phyloP scores from a whole-genome alignment of 2,113 vertebrate genomes.

The Paraplagusia blochii region DNA sequence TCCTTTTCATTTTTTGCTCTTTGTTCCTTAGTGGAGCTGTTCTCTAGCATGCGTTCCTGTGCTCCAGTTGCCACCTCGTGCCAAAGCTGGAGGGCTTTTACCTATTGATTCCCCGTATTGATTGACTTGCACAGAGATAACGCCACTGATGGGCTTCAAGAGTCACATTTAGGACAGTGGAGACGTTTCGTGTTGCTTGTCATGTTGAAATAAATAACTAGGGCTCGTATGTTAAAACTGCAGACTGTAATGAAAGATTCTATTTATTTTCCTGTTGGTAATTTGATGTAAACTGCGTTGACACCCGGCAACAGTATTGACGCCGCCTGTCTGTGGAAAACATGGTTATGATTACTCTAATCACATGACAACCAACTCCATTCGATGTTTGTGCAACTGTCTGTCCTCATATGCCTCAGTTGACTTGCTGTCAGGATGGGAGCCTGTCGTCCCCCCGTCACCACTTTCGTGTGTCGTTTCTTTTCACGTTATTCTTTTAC shows the following conservation, averaged over 20 bases:
- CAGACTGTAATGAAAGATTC: too few relatives aligned
- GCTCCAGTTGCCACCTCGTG: conserved; percentile 2
- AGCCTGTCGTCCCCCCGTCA: conserved; percentile 2
- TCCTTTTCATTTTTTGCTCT: too few relatives aligned
- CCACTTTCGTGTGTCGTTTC: neutral
- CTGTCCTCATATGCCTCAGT: conserved; percentile 1
- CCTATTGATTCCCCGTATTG: conserved; percentile 49
- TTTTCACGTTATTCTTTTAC: neutral
- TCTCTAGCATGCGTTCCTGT: conserved; percentile 15
- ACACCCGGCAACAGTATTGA: neutral
- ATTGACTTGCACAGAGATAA: conserved; percentile 46
- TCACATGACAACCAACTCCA: conserved; percentile 18
- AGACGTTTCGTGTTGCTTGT: conserved; percentile 17
- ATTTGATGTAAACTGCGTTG: conserved; percentile 11
- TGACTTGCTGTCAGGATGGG: neutral
- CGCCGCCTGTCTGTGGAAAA: conserved; percentile 19
- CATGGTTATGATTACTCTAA: conserved; percentile 12
- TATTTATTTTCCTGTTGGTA: neutral
- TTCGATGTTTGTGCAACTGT: conserved; percentile 11
- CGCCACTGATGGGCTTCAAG: conserved; percentile 31
- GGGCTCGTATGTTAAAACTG: too few relatives aligned
- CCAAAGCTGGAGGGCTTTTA: conserved; percentile 45
- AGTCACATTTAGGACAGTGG: conserved; percentile 39
- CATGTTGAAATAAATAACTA: conserved; percentile 5
- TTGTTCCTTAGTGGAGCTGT: conserved; percentile 12